These are phyloP conservation scores for Orchestes rusci DNA, from an alignment of 2,888 invertebrate species.

Conservation along the genomic window DNA sequence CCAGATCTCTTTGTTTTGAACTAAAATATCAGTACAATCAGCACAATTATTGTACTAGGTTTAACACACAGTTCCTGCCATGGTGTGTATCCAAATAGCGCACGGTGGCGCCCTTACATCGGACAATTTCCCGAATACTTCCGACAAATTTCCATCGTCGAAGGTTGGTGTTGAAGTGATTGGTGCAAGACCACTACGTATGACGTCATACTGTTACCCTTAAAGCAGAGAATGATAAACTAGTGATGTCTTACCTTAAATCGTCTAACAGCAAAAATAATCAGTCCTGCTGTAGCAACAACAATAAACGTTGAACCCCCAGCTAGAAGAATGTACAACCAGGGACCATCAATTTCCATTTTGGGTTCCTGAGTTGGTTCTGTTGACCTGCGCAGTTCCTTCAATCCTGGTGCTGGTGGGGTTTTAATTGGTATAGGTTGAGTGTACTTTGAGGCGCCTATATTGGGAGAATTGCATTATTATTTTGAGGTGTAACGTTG, in stretches of 20 bases:
- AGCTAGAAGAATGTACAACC: slow-evolving; percentile 21
- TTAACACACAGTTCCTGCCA: no score
- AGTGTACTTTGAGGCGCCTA: slow-evolving; percentile 40
- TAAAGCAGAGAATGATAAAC: no score
- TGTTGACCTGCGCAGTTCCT: slow-evolving; percentile 44
- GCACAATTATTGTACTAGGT: no score
- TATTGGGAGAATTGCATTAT: background rate
- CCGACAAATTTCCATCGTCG: no score
- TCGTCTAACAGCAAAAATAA: slow-evolving; percentile 39
- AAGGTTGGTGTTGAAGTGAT: no score
- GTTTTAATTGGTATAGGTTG: slow-evolving; percentile 45
- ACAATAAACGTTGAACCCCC: slow-evolving; percentile 42
- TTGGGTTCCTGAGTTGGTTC: slow-evolving; percentile 32
- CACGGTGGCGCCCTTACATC: no score
- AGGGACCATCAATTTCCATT: slow-evolving; percentile 18
- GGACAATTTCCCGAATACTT: no score
- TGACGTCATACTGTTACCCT: no score
- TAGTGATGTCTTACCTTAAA: slow-evolving; percentile 20
- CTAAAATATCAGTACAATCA: no score
- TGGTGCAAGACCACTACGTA: no score
- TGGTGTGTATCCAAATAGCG: no score
- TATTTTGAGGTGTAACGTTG: background rate
- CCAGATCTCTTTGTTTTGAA: no score
- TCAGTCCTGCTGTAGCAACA: slow-evolving; percentile 40
- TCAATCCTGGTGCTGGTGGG: slow-evolving; percentile 44